Base-by-base conservation (phyloP, 1,140 invertebrate genomes). In the Drosophila teissieri region DNA sequence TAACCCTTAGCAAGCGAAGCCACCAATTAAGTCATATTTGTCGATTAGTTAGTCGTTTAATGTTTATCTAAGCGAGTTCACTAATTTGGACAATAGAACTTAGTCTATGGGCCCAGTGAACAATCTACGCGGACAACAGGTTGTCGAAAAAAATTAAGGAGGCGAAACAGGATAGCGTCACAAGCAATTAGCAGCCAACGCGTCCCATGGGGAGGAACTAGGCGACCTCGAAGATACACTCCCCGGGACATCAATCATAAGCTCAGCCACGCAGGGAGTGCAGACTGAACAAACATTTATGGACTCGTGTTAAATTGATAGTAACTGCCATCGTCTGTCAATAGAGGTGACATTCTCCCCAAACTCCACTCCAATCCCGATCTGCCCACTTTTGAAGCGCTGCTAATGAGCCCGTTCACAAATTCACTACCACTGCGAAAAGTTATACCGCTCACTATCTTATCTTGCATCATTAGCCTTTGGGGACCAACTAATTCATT, bases 241-340 rank as follows among this genome's bases (percentile, higher is more conserved):
- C 82, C 17, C 14, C 52, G 57, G 79, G 72, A 56, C 79, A 88
- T 88, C 86, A 89, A 88, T 88, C 83, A 88, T 88, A 60, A 56
- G 62, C 54, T 44, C 58, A 55, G 45, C 22, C 57, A 63, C 17
- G 60, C 42, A 63, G 49, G 57, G 49, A 51, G 46, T 14, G 17
- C 46, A 44, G 54, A 45, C 44, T 39, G 39, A 39, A 11, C 39
- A 36, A 70, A 73, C 65, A 77, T 64, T 64, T 60, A 73, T 74
- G 62, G 81, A 80, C 60, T 78, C 55, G 55, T 77, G 61, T 89
- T 88, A 88, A 89, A 88, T 89, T 83, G 79, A 80, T 73, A 89
- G 67, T 77, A 70, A 88, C 68, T 83, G 80, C 67, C 68, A 37
- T 24, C 51, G 63, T 65, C 40, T 78, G 72, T 88, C 83, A 83